phyloP scores from a whole-genome alignment of 2,797 vertebrate species.

The Simalia tracyae region DNA sequence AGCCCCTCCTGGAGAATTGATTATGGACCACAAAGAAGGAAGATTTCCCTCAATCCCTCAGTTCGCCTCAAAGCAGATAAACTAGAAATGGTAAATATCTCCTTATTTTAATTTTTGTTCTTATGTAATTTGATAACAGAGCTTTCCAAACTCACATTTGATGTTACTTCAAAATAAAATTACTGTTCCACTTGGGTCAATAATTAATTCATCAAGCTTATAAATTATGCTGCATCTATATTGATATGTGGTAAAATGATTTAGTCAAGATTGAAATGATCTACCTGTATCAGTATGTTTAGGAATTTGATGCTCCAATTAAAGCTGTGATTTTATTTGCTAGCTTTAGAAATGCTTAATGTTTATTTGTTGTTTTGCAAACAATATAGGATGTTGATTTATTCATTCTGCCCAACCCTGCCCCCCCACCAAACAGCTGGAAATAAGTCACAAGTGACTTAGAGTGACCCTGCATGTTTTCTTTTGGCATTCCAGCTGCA shows the following conservation, averaged over 20 bases:
- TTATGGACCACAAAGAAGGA: constrained; percentile 65
- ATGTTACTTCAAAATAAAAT: constrained; percentile 20
- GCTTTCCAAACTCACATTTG: constrained; percentile 6
- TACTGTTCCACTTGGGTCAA: not conserved
- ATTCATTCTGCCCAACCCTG: constrained; percentile 25
- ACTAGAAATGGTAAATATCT: constrained; percentile 82
- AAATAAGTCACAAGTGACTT: not conserved
- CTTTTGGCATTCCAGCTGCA: not conserved
- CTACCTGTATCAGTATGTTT: constrained; percentile 57
- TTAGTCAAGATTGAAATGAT: constrained; percentile 50
- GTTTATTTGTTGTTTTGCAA: constrained; percentile 32
- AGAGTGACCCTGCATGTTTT: not conserved
- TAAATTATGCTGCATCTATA: not conserved
- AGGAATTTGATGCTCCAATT: constrained; percentile 21
- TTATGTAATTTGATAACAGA: constrained; percentile 12
- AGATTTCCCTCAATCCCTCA: constrained; percentile 67
- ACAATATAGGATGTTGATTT: constrained; percentile 45
- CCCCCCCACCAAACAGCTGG: not conserved
- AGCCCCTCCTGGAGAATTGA: constrained; percentile 54
- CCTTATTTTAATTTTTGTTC: constrained; percentile 36
- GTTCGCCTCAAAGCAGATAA: constrained; percentile 79
- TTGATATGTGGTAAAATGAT: constrained; percentile 32
- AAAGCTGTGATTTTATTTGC: constrained; percentile 21
- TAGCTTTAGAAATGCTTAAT: constrained; percentile 42
- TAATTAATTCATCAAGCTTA: constrained; percentile 11